Conservation (phyloP, 2,113 vertebrate species). For the Puntigrus tetrazona region DNA sequence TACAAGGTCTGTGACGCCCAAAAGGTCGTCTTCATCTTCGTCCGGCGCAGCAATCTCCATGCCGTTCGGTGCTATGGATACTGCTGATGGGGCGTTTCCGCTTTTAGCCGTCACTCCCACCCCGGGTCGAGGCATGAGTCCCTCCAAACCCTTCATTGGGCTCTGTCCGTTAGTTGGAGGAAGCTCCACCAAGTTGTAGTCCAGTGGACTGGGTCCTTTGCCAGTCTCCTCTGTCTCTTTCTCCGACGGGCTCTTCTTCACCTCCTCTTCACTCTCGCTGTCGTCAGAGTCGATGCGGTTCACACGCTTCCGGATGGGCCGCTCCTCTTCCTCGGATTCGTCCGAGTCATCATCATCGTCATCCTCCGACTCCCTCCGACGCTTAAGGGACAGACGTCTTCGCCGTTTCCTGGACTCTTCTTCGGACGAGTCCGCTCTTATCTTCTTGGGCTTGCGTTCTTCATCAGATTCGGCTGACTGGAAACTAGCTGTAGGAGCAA, state of each 20-base stretch:
- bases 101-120: constrained; percentile 76
- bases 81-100: constrained; percentile 67
- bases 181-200: constrained; percentile 82
- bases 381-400: constrained; percentile 68
- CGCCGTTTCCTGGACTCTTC: constrained; percentile 67
- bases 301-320: constrained; percentile 85
- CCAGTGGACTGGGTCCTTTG: constrained; percentile 84
- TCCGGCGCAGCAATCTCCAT: constrained; percentile 83
- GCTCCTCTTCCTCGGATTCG: constrained; percentile 78
- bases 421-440: constrained; percentile 71
- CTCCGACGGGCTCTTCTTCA: constrained; percentile 75
- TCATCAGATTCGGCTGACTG: constrained; percentile 81
- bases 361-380: constrained; percentile 73
- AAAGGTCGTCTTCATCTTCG: constrained; percentile 96
- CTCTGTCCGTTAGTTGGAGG: constrained; percentile 91
- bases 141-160: constrained; percentile 83
- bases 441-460: constrained; percentile 68
- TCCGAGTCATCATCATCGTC: constrained; percentile 70
- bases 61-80: constrained; percentile 82
- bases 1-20: constrained; percentile 98
- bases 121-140: constrained; percentile 77
- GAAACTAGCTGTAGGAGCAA: constrained; percentile 63
- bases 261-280: constrained; percentile 52
- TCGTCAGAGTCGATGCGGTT: constrained; percentile 90
- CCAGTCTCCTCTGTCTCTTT: constrained; percentile 82